Evolutionary conservation across 2,113 vertebrate species (phyloP).

Genomic region (Calyptommatus sinebrachiatus): DNA sequence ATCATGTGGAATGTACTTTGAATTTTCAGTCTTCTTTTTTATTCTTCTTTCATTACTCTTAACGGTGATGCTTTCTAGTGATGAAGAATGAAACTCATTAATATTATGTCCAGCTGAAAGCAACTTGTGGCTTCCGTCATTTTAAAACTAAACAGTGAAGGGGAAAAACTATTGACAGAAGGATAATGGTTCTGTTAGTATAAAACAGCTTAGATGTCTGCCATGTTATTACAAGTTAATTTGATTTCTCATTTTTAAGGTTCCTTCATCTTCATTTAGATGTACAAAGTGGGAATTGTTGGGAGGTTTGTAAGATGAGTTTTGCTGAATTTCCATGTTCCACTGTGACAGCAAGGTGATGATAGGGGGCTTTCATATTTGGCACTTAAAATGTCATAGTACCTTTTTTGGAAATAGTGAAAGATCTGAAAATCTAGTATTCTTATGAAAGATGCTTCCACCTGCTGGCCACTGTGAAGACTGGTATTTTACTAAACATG

Average conservation of each 20-base stretch:
- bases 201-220: neutral
- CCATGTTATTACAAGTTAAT: neutral
- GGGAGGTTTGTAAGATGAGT: neutral
- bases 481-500: neutral
- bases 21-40: neutral
- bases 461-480: constrained; percentile 47
- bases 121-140: neutral
- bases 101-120: neutral
- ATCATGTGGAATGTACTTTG: too few species aligned
- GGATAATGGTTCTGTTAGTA: neutral
- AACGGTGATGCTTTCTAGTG: too few species aligned
- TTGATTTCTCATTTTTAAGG: neutral
- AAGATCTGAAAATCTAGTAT: neutral
- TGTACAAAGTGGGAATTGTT: neutral
- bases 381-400: neutral
- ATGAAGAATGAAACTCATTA: too few species aligned
- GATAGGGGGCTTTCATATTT: neutral
- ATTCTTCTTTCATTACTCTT: neutral
- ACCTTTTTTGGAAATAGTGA: neutral
- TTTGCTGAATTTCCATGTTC: neutral
- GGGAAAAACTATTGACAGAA: too few species aligned
- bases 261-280: neutral
- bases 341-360: neutral
- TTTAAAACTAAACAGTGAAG: too few species aligned
- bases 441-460: constrained; percentile 43